Evolutionary conservation across 2,888 invertebrate genomes (phyloP).

Genomic region (Pachliopta kotzebuea): DNA sequence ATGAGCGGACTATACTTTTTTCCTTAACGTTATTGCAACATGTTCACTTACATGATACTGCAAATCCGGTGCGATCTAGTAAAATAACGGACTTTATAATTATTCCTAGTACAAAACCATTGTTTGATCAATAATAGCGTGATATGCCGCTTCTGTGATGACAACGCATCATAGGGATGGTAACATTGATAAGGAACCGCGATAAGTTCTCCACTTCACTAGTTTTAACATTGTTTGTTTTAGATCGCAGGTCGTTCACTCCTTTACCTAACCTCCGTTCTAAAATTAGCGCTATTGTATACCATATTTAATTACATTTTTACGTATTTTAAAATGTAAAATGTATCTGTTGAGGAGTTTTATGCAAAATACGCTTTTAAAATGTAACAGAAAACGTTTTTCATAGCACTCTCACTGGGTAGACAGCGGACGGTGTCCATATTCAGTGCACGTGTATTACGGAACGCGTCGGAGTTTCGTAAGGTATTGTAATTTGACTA

Average conservation of each 20-base stretch:
- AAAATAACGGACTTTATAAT: slow-evolving; percentile 29
- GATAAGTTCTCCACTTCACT: slow-evolving; percentile 39
- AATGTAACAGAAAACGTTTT: slow-evolving; percentile 15
- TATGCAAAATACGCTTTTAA: slow-evolving; percentile 3
- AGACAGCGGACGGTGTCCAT: slow-evolving; percentile 1
- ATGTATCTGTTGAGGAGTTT: not conserved
- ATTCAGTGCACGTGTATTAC: slow-evolving; percentile 20
- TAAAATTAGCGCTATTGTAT: not conserved
- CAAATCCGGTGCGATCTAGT: slow-evolving; percentile 11
- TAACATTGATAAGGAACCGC: slow-evolving; percentile 40
- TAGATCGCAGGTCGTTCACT: slow-evolving; percentile 43
- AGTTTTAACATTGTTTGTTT: slow-evolving; percentile 45
- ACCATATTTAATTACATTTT: slow-evolving; percentile 29
- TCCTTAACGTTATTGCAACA: no score
- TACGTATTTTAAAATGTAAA: slow-evolving; percentile 32
- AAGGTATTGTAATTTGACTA: slow-evolving; percentile 46
- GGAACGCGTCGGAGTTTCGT: slow-evolving; percentile 8
- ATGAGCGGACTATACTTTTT: no score
- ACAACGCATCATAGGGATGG: slow-evolving; percentile 42
- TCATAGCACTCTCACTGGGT: slow-evolving; percentile 23
- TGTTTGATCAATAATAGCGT: slow-evolving; percentile 17
- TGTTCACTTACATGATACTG: not conserved
- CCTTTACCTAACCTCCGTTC: slow-evolving; percentile 32
- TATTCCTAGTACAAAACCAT: slow-evolving; percentile 21
- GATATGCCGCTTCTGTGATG: no score